Evolutionary conservation across 2,888 invertebrate genomes (phyloP).

Genomic region (Drosophila mettleri): DNA sequence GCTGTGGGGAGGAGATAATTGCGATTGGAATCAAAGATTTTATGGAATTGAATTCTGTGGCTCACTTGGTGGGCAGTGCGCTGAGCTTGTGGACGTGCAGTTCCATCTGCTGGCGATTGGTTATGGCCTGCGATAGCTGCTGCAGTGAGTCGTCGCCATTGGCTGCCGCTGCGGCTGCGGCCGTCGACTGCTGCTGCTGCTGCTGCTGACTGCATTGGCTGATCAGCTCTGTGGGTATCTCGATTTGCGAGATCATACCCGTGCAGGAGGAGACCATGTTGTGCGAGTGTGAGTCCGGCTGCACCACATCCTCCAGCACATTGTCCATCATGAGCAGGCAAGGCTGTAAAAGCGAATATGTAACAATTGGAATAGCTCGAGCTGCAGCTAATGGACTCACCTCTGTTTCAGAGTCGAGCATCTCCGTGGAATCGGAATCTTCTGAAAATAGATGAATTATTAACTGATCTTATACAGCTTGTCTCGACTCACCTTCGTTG

Average conservation of each 20-base stretch:
- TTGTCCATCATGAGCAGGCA: slow-evolving; percentile 92
- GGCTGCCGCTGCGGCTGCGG: slow-evolving; percentile 25
- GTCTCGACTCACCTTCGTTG: slow-evolving; percentile 42
- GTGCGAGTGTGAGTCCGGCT: slow-evolving; percentile 88
- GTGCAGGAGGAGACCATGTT: slow-evolving; percentile 88
- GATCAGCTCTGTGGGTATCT: slow-evolving; percentile 84
- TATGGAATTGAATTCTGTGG: neutral
- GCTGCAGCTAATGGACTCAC: slow-evolving; percentile 5
- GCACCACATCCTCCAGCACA: slow-evolving; percentile 88
- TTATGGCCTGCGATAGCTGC: slow-evolving; percentile 91
- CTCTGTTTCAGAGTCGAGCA: slow-evolving; percentile 93
- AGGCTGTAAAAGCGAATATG: slow-evolving; percentile 83
- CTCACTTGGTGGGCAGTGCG: slow-evolving; percentile 83
- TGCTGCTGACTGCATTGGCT: slow-evolving; percentile 69
- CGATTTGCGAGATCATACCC: slow-evolving; percentile 86
- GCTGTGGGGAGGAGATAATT: too few relatives aligned
- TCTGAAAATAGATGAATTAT: slow-evolving; percentile 84
- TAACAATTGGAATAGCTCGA: too few relatives aligned
- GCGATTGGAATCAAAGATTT: too few relatives aligned
- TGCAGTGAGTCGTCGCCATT: slow-evolving; percentile 89
- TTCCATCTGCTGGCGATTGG: slow-evolving; percentile 89
- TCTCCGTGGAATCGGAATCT: slow-evolving; percentile 90
- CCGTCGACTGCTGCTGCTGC: slow-evolving; percentile 33
- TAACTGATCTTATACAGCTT: neutral
- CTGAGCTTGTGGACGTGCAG: slow-evolving; percentile 86